Evolutionary conservation across 2,797 vertebrate genomes (phyloP).

Genomic region (Gila robusta): DNA sequence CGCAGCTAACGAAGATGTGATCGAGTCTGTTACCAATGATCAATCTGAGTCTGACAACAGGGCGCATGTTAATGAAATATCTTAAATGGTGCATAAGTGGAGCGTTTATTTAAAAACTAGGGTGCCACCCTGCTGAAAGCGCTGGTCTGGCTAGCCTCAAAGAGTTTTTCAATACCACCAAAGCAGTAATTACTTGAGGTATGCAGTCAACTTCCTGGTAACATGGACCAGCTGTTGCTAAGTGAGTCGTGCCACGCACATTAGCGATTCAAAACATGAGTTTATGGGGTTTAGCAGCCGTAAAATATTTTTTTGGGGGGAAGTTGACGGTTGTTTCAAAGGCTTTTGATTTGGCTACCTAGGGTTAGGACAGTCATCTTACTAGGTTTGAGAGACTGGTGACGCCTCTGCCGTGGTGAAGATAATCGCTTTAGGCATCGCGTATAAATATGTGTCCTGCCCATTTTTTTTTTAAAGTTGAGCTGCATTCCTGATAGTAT

Average conservation of each 20-base stretch:
- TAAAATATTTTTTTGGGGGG: not conserved
- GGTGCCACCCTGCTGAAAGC: not conserved
- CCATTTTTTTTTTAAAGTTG: constrained; percentile 26
- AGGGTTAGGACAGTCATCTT: not conserved
- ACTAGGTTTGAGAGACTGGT: constrained; percentile 3
- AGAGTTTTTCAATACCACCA: constrained; percentile 32
- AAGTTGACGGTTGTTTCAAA: not conserved
- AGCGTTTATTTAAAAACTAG: constrained; percentile 1
- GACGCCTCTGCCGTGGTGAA: constrained; percentile 16
- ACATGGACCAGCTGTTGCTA: constrained; percentile 40
- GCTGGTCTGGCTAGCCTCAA: constrained; percentile 9
- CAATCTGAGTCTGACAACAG: not conserved
- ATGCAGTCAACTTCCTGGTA: constrained; percentile 57
- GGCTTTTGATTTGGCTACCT: not conserved
- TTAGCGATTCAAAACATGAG: constrained; percentile 28
- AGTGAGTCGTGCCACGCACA: constrained; percentile 31
- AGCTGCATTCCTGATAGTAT: constrained; percentile 46
- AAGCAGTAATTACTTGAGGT: constrained; percentile 33
- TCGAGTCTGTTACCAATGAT: not conserved
- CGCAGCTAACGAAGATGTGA: not conserved
- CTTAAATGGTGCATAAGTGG: not conserved
- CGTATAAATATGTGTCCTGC: constrained; percentile 34
- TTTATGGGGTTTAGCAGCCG: not conserved
- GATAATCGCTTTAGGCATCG: constrained; percentile 30
- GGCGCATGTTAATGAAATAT: not conserved